Conservation (phyloP, 2,888 invertebrate genomes). For the Lapara coniferarum region DNA sequence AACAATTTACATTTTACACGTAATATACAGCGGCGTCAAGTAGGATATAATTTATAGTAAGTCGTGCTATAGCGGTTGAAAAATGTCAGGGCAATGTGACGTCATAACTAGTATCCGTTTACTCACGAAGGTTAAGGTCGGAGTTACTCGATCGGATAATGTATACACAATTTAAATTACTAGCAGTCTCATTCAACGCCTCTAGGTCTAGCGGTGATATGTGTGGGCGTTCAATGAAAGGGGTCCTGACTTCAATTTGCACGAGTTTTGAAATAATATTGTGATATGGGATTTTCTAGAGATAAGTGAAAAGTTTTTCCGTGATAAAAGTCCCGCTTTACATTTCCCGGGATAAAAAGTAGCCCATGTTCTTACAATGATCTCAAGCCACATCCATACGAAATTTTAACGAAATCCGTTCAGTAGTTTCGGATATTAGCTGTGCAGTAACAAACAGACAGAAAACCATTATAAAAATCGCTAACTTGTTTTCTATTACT, state of each 20-base stretch:
- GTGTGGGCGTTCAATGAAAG: background rate
- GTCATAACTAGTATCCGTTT: conserved; percentile 11
- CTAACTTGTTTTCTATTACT: too few relatives aligned
- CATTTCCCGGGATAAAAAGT: too few relatives aligned
- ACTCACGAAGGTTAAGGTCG: conserved; percentile 12
- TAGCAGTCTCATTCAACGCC: background rate
- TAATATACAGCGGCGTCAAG: background rate
- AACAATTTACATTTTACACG: background rate
- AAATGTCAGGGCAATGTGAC: conserved; percentile 21
- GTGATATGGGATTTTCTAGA: too few relatives aligned
- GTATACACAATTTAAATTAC: background rate
- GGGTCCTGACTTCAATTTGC: background rate
- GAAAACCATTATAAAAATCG: too few relatives aligned
- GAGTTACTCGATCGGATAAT: conserved; percentile 15
- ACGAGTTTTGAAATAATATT: background rate
- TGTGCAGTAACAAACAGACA: too few relatives aligned
- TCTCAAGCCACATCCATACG: too few relatives aligned
- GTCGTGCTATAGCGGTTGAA: background rate
- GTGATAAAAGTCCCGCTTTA: too few relatives aligned
- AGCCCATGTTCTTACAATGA: too few relatives aligned
- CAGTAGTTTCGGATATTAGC: too few relatives aligned
- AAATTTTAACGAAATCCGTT: too few relatives aligned
- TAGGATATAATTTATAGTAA: conserved; percentile 10
- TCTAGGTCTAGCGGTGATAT: background rate
- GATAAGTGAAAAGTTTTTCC: too few relatives aligned